Evolutionary conservation across 1,140 invertebrate species (phyloP), one percentile per base, ranked within the genome.

Genomic region (Dryas iulia): DNA sequence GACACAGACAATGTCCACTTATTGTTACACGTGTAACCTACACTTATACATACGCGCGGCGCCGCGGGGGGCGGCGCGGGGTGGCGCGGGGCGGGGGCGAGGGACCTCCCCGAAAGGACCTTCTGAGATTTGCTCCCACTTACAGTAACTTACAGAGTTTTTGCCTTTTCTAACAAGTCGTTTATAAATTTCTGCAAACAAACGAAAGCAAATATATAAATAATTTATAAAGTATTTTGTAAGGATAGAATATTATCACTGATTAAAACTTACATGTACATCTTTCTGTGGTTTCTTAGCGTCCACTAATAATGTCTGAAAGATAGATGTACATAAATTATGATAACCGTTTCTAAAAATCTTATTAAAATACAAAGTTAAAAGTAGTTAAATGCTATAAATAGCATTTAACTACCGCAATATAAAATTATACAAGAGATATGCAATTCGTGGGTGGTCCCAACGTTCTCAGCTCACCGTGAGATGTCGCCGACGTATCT

Each of bases 161-260:
- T 97, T 84, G 96, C 96, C 91, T 96, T 96, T 90, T 97, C 96
- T 88, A 98, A 92, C 74, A 98, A 93, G 92, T 97, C 96, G 84
- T 96, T 96, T 81, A 97, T 97, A 89, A 98, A 98, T 95, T 96
- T 97, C 96, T 97, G 93, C 72, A 95, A 95, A 73, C 83, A 90
- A 87, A 39, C 54, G 4, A 6, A 31, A 33, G 14, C 12, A 18
- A 11, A 1, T 21, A 8, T 18, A 47, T 47, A 18, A 47, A 47
- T 47, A 10, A 47, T 47, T 12, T 5, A 8, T 14, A 47, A 7
- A 7, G 2, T 18, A 21, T 21, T 18, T 47, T 28, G 6, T 3
- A 28, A 28, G n/a, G n/a, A n/a, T n/a, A 28, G 6, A 28, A 28
- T 28, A 28, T 28, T 28, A 3, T 3, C 6, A 6, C 26, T 6